Evolutionary conservation across 64 coral and sea anemone species (phyloP).

Genomic region (Dendrophyllia cribrosa): DNA sequence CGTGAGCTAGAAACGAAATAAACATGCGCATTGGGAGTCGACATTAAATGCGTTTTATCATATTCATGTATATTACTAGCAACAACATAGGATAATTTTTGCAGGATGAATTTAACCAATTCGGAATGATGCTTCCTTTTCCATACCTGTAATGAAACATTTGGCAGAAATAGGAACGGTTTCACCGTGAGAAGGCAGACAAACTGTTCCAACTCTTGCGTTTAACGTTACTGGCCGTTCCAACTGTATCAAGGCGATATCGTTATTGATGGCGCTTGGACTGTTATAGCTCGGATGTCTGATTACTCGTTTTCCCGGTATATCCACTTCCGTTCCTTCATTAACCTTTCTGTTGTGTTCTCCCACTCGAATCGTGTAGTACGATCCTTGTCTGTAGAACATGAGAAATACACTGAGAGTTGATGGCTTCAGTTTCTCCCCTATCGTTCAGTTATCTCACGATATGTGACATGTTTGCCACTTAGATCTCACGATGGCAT

Average conservation of each 20-base stretch:
- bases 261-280: not conserved
- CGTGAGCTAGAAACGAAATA: too few species aligned
- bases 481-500: too few species aligned
- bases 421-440: not conserved
- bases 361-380: constrained; percentile 13
- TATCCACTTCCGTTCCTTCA: constrained; percentile 42
- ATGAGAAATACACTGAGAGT: not conserved
- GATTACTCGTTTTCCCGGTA: not conserved
- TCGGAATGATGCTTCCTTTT: too few species aligned
- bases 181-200: constrained; percentile 40
- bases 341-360: constrained; percentile 4
- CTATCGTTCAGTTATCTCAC: too few species aligned
- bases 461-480: too few species aligned
- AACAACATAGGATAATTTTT: too few species aligned
- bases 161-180: not conserved
- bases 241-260: constrained; percentile 61
- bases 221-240: constrained; percentile 29
- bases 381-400: not conserved
- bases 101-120: too few species aligned
- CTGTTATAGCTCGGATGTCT: constrained; percentile 44
- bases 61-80: too few species aligned
- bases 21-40: too few species aligned
- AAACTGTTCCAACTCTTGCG: constrained; percentile 28
- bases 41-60: too few species aligned
- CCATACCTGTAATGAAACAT: constrained; percentile 65